These are phyloP conservation scores for Cygnus atratus DNA, from an alignment of 2,113 vertebrate species.

Conservation along the genomic window DNA sequence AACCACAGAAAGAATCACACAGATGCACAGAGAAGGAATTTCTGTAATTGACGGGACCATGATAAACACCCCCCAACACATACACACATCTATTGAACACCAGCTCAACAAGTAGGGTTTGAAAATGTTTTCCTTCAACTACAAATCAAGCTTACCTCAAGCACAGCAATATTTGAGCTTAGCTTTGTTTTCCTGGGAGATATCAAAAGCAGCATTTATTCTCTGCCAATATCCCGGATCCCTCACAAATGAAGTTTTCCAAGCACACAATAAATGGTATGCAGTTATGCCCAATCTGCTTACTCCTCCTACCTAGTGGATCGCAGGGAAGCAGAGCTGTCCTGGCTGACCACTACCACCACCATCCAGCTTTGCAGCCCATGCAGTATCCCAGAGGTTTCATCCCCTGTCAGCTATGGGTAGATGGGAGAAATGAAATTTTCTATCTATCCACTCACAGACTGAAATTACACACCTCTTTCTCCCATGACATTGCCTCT, in stretches of 20 bases:
- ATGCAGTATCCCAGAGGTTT: neutral
- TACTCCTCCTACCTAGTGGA: neutral
- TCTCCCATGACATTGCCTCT: neutral
- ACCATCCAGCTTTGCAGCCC: neutral
- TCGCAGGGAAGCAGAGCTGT: neutral
- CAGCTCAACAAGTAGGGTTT: neutral
- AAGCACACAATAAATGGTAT: neutral
- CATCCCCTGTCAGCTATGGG: neutral
- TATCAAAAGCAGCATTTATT: neutral
- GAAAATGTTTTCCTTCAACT: neutral
- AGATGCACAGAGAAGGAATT: neutral
- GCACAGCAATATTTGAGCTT: neutral
- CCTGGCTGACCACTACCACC: neutral
- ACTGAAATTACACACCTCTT: neutral
- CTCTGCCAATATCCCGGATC: neutral
- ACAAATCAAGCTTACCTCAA: neutral
- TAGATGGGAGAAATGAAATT: neutral
- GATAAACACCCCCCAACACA: neutral
- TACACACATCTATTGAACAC: neutral
- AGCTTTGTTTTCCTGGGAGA: slow-evolving; percentile 4
- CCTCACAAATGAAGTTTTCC: neutral
- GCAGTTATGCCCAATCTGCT: neutral
- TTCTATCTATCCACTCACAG: neutral
- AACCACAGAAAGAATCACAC: neutral
- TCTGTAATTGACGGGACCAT: neutral